Evolutionary conservation across 2,888 invertebrate species (phyloP).

Genomic region (Melanophora roralis): DNA sequence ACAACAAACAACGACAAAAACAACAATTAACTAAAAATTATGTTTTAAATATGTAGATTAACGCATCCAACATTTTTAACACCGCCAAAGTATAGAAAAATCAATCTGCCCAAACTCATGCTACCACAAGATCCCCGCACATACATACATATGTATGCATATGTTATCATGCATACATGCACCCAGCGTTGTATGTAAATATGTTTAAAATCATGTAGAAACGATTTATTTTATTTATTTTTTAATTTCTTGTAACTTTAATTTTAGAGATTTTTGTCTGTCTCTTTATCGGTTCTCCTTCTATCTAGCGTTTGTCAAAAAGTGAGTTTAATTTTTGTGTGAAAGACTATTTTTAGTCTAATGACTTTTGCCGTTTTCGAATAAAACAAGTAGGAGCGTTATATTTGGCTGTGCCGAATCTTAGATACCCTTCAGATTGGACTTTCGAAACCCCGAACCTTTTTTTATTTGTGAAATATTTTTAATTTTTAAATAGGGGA

Average conservation of each 20-base stretch:
- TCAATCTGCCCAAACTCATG: constrained; percentile 42
- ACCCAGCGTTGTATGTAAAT: not conserved
- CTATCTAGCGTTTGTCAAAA: not conserved
- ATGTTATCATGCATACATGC: not conserved
- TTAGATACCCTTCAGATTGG: too few species aligned
- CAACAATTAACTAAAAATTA: constrained; percentile 41
- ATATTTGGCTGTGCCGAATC: too few species aligned
- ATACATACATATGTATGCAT: not conserved
- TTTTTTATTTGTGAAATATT: too few species aligned
- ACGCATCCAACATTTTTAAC: constrained; percentile 40
- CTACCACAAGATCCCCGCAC: constrained; percentile 1
- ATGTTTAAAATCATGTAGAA: constrained; percentile 4
- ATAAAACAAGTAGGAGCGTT: too few species aligned
- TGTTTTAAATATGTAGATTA: constrained; percentile 55
- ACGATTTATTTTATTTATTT: constrained; percentile 7
- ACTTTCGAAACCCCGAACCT: too few species aligned
- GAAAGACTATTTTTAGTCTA: constrained; percentile 43
- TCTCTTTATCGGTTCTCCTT: not conserved
- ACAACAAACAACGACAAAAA: constrained; percentile 27
- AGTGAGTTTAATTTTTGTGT: not conserved
- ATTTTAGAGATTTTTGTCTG: constrained; percentile 14
- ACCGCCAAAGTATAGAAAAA: constrained; percentile 31
- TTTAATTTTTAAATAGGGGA: too few species aligned
- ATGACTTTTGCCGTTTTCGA: constrained; percentile 61
- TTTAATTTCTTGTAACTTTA: constrained; percentile 29